Evolutionary conservation across 2,797 vertebrate species (phyloP).

Genomic region (Sebastes jordani): DNA sequence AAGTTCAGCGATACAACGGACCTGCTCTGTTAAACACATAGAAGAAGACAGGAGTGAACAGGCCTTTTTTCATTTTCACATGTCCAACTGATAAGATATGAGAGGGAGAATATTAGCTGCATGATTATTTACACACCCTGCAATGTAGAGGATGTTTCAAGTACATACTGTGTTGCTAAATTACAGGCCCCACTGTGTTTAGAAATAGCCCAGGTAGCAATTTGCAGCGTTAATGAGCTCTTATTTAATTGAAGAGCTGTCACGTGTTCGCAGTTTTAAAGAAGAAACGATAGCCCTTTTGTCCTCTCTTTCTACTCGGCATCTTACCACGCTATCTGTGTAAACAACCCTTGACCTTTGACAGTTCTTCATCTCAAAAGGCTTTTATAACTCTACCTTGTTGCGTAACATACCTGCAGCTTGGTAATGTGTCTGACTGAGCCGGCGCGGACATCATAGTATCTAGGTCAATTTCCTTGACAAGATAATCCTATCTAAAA

Average conservation of each 20-base stretch:
- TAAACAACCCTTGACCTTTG: constrained; percentile 9
- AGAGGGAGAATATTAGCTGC: constrained; percentile 11
- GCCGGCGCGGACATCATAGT: background rate
- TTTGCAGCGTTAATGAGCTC: constrained; percentile 38
- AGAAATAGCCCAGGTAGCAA: constrained; percentile 37
- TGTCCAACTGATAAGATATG: background rate
- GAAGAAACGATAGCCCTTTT: background rate
- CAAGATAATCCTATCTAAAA: constrained; percentile 64
- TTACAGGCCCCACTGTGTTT: constrained; percentile 29
- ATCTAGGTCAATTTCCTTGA: constrained; percentile 63
- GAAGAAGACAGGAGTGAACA: background rate
- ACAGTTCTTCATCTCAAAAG: constrained; percentile 2
- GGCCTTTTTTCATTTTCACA: background rate
- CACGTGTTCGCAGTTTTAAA: background rate
- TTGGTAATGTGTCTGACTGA: constrained; percentile 24
- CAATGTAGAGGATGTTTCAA: constrained; percentile 2
- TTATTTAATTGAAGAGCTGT: constrained; percentile 23
- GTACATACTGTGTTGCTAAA: constrained; percentile 11
- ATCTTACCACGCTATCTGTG: background rate
- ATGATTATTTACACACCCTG: constrained; percentile 26
- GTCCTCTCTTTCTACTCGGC: background rate
- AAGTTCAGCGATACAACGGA: background rate
- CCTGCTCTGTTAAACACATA: background rate
- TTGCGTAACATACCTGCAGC: constrained; percentile 55
- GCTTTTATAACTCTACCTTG: constrained; percentile 6